These are phyloP conservation scores for Halcyon chelicuti DNA, from an alignment of 2,797 vertebrate genomes.

Conservation along the genomic window DNA sequence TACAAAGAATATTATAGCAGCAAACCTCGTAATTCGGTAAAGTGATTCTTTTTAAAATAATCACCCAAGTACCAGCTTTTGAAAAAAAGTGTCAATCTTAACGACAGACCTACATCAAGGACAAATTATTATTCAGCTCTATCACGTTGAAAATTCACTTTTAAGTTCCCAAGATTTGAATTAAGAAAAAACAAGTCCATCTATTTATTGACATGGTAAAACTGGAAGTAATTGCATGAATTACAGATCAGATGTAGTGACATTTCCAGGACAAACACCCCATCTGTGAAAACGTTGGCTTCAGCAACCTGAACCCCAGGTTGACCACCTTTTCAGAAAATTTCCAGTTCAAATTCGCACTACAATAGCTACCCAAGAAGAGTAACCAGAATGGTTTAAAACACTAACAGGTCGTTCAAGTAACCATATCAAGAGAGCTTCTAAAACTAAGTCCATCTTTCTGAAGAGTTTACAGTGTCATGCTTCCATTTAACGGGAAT, in stretches of 20 bases:
- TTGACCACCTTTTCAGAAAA: not conserved
- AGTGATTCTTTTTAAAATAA: conserved; percentile 34
- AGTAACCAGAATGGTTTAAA: not conserved
- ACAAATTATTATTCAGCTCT: conserved; percentile 44
- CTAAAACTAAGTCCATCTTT: not conserved
- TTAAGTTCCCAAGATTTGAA: conserved; percentile 21
- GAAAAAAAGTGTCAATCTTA: not conserved
- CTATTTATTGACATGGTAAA: conserved; percentile 1
- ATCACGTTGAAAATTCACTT: conserved; percentile 38
- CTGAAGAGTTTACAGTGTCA: not conserved
- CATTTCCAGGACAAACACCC: not conserved
- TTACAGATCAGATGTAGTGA: not conserved
- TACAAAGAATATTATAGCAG: conserved; percentile 54
- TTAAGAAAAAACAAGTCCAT: not conserved
- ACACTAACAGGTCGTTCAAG: not conserved
- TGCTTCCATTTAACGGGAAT: not conserved
- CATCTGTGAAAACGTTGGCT: not conserved
- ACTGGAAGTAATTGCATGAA: not conserved
- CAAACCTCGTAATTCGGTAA: not conserved
- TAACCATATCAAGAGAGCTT: not conserved
- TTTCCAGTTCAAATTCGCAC: not conserved
- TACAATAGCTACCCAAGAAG: not conserved
- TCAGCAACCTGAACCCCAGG: not conserved
- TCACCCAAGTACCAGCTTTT: not conserved
- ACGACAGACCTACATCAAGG: not conserved